Evolutionary conservation across 1,140 invertebrate species (phyloP).

Genomic region (Camponotus pennsylvanicus): DNA sequence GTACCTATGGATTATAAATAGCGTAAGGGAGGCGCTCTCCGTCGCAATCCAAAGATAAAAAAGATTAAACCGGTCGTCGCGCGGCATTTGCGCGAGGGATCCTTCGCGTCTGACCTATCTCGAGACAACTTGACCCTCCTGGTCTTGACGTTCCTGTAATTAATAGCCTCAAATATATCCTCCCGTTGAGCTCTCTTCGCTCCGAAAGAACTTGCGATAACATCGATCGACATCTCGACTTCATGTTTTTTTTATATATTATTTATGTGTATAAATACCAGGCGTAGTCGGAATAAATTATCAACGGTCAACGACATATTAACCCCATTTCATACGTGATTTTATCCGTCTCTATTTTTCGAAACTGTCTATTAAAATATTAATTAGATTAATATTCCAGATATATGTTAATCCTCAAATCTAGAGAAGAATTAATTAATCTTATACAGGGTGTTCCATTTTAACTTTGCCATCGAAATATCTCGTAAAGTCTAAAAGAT

Average conservation of each 20-base stretch:
- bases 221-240: constrained; percentile 12
- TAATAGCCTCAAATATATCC: constrained; percentile 43
- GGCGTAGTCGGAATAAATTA: background rate
- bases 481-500: too few relatives aligned
- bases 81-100: constrained; percentile 34
- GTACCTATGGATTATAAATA: constrained; percentile 60
- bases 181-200: background rate
- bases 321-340: background rate
- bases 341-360: background rate
- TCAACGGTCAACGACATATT: background rate
- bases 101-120: constrained; percentile 51
- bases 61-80: constrained; percentile 41
- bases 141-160: constrained; percentile 42
- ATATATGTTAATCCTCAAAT: background rate
- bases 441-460: too few relatives aligned
- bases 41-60: constrained; percentile 31
- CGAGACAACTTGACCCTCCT: constrained; percentile 48
- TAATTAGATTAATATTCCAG: background rate
- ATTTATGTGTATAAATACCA: background rate
- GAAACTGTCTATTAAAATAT: background rate
- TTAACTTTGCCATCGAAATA: too few relatives aligned
- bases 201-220: constrained; percentile 5
- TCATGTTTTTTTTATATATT: background rate
- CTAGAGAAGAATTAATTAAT: background rate
- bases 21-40: background rate